A percentile compares a stretch with the other conserved stretches of the same genome.
phyloP scores from a whole-genome alignment of 1,140 invertebrate genomes.

The Lasaia peninsularis region DNA sequence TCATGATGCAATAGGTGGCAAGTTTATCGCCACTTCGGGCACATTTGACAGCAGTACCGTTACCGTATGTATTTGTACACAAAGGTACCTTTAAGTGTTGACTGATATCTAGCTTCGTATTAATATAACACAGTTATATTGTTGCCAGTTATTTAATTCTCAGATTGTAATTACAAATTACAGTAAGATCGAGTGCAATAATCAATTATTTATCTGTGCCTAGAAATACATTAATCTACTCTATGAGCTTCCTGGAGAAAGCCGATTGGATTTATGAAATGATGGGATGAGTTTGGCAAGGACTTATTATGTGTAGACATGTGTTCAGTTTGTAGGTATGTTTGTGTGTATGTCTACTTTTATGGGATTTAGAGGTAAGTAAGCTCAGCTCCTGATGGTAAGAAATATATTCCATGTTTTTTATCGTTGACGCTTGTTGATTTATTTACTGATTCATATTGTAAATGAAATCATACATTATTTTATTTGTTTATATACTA shows the following conservation, averaged over 20 bases:
- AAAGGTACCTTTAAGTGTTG: too few species aligned
- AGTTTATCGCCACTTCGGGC: too few species aligned
- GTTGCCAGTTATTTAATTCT: conserved; percentile 6
- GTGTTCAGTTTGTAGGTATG: neutral
- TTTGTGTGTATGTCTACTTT: neutral
- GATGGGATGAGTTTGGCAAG: conserved; percentile 5
- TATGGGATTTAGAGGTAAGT: too few species aligned
- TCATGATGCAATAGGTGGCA: too few species aligned
- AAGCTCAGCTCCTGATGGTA: too few species aligned
- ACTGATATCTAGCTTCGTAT: neutral
- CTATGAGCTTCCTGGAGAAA: conserved; percentile 14
- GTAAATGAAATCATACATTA: too few species aligned
- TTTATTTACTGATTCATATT: too few species aligned
- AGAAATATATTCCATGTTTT: too few species aligned
- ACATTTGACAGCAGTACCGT: neutral
- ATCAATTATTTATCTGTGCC: conserved; percentile 16
- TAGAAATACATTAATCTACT: conserved; percentile 15
- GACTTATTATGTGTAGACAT: neutral
- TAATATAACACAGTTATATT: neutral
- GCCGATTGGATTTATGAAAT: conserved; percentile 15
- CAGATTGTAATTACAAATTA: conserved; percentile 5
- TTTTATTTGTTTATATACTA: too few species aligned
- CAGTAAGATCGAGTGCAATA: neutral
- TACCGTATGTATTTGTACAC: too few species aligned
- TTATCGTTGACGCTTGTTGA: too few species aligned